phyloP scores from a whole-genome alignment of 2,113 vertebrate genomes.

The Eulemur rufifrons region DNA sequence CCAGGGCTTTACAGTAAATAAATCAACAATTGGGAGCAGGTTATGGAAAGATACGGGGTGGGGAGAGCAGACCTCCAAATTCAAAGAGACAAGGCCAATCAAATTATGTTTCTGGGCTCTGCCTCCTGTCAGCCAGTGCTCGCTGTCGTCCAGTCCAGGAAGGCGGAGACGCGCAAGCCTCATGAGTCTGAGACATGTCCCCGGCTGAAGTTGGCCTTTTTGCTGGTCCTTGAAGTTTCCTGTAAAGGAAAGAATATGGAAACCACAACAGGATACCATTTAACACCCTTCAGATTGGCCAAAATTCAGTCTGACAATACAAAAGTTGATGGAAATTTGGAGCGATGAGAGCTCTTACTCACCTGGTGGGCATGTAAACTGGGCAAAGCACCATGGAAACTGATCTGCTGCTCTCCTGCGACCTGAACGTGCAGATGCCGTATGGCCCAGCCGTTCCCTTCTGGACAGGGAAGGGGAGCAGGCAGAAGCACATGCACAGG shows the following conservation, averaged over 20 bases:
- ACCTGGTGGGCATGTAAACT: background rate
- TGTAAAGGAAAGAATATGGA: background rate
- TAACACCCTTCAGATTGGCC: background rate
- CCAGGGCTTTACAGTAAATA: slow-evolving; percentile 22
- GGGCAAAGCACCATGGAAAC: background rate
- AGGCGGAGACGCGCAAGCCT: background rate
- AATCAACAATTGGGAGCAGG: slow-evolving; percentile 35
- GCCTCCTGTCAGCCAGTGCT: background rate
- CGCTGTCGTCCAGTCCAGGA: background rate
- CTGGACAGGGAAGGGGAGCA: background rate
- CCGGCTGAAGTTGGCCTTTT: background rate
- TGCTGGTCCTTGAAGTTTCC: background rate
- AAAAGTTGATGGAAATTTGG: background rate
- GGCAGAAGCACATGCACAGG: background rate
- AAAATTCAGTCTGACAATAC: background rate
- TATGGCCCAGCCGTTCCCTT: background rate
- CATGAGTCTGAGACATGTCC: background rate
- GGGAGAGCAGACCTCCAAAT: slow-evolving; percentile 14
- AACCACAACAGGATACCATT: background rate
- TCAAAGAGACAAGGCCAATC: slow-evolving; percentile 8
- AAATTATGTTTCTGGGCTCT: background rate
- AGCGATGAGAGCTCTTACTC: background rate
- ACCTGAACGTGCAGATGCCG: background rate
- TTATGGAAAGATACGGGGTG: background rate
- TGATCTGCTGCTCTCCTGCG: background rate